Percentiles rank a stretch among this genome's conserved stretches.
Evolutionary conservation across 2,113 vertebrate genomes (phyloP).

Genomic region (Thomomys bottae): DNA sequence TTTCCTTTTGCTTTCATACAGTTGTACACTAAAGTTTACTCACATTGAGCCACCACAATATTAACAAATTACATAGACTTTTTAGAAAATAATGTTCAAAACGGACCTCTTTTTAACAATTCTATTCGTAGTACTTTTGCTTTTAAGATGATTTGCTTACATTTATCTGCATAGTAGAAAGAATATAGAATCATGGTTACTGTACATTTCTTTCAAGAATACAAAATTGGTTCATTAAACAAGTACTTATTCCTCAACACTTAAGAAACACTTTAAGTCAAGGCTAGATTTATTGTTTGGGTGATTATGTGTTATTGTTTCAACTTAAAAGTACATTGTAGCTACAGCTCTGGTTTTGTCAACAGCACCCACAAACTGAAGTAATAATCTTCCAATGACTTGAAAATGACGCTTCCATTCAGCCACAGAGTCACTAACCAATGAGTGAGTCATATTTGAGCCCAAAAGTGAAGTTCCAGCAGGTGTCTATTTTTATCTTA

Average conservation of each 20-base stretch:
- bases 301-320: background rate
- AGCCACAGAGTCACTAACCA: background rate
- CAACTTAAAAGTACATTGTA: background rate
- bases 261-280: background rate
- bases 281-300: background rate
- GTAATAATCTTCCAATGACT: background rate
- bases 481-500: background rate
- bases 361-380: background rate
- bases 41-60: no score
- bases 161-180: background rate
- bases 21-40: no score
- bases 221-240: background rate
- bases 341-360: background rate
- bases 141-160: background rate
- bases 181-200: accelerated
- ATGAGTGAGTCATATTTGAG: background rate
- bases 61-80: background rate
- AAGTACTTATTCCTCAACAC: background rate
- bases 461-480: background rate
- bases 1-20: background rate
- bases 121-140: background rate
- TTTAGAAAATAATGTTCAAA: background rate
- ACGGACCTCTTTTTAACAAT: background rate
- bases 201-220: background rate
- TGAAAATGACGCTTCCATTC: background rate